Evolutionary conservation across 2,888 invertebrate species (phyloP), one percentile per base, ranked within the genome.

Genomic region (Coremacera marginata): DNA sequence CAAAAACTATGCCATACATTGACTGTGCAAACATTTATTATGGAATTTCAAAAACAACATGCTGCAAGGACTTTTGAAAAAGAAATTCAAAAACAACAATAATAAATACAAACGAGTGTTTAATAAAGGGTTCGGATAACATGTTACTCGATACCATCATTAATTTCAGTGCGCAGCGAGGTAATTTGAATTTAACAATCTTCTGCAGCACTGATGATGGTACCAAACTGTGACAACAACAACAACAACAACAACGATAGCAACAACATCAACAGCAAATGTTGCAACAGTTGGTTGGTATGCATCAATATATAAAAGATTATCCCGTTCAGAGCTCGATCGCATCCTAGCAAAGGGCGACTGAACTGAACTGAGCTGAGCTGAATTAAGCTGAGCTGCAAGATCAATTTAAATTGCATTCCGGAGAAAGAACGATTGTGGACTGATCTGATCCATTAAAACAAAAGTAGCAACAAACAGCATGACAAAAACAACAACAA

Each of bases 161-260:
- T 72, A 62, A 72, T 72, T 72, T 62, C 19, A 62, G 60, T 72
- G 71, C 71, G 70, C 74, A 73, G 57, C 67, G 31, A 55, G 49
- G 55, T 70, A 77, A 70, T 73, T 79, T 80, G 68, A 80, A 77
- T 73, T 60, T 74, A 65, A 67, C 9, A 67, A 76, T 77, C 74
- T 37, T n/a, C 57, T 22, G 27, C 27, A 27, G 57, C 22, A 27
- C 9, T 25, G 57, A 60, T 19, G 19, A 22, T 60, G 22, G 25
- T 27, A 5, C n/a, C n/a, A 63, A n/a, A 27, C 63, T 22, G 22
- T 52, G 52, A n/a, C 65, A 74, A 65, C 52, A 70, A 73, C 25
- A 37, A 52, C n/a, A 31, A 25, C 44, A n/a, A 52, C 31, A 57
- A 57, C 34, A 70, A 27, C 52, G 49, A 49, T 51, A 76, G 9